These are phyloP conservation scores for Tetrapedia diversipes DNA, from an alignment of 2,888 invertebrate species.

Conservation along the genomic window DNA sequence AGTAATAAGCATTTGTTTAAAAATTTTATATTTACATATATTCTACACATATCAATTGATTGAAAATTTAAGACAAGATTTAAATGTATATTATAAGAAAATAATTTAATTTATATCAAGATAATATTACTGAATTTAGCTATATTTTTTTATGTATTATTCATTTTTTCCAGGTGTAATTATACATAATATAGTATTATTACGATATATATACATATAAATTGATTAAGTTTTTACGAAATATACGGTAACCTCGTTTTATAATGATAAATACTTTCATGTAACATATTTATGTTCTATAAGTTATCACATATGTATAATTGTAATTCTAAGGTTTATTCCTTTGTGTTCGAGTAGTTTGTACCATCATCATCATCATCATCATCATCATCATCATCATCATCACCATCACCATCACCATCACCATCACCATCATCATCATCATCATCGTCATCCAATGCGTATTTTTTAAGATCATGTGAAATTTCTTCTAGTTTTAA, in stretches of 20 bases:
- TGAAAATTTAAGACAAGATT: not conserved
- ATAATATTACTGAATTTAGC: not conserved
- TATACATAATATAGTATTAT: not conserved
- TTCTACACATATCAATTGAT: too few relatives aligned
- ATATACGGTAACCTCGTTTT: not conserved
- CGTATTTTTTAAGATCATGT: not conserved
- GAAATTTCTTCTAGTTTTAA: conserved; percentile 46
- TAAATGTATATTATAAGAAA: not conserved
- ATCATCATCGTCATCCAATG: too few relatives aligned
- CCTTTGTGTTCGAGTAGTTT: not conserved
- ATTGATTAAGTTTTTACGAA: conserved; percentile 6
- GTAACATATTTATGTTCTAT: not conserved
- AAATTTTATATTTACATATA: not conserved
- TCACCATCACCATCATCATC: too few relatives aligned
- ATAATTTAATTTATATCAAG: not conserved
- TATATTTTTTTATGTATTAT: not conserved
- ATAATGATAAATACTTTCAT: conserved; percentile 21
- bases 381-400: too few relatives aligned
- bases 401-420: too few relatives aligned
- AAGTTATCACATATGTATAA: not conserved
- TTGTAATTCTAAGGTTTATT: conserved; percentile 8
- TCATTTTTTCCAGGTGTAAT: not conserved
- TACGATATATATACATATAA: conserved; percentile 8
- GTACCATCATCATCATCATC: conserved; percentile 11
- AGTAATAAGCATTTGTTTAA: not conserved